Evolutionary conservation across 2,888 invertebrate genomes (phyloP).

Genomic region (Flexamia atlantica): DNA sequence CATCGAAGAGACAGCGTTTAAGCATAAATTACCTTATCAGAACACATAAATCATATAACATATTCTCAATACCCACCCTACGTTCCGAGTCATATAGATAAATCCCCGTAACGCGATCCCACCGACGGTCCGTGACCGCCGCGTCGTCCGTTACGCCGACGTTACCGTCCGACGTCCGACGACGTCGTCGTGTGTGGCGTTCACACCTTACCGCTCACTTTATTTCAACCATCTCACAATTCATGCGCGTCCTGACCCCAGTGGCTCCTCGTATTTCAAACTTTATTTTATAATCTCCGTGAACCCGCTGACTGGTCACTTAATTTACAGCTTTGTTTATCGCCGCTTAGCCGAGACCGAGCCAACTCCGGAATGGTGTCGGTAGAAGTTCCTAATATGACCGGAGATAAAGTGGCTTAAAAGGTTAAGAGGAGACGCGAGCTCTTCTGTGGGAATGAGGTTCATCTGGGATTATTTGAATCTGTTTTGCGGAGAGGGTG

Average conservation of each 20-base stretch:
- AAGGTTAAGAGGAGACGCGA: conserved; percentile 35
- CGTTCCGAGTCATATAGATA: too few relatives aligned
- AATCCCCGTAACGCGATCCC: too few relatives aligned
- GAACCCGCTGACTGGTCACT: conserved; percentile 52
- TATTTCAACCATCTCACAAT: conserved; percentile 44
- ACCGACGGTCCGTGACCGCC: not conserved
- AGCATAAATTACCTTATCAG: too few relatives aligned
- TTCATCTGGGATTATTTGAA: not conserved
- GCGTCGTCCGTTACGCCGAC: not conserved
- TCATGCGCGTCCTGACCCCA: conserved; percentile 12
- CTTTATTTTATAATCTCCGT: conserved; percentile 53
- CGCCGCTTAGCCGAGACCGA: conserved; percentile 19
- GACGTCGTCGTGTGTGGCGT: not conserved
- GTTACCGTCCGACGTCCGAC: too few relatives aligned
- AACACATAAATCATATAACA: too few relatives aligned
- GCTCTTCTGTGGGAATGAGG: conserved; percentile 11
- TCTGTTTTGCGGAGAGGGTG: too few relatives aligned
- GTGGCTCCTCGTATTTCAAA: conserved; percentile 58
- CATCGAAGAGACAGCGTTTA: too few relatives aligned
- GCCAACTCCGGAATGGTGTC: not conserved
- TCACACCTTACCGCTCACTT: conserved; percentile 33
- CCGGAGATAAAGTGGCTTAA: conserved; percentile 19
- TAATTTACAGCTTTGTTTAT: conserved; percentile 59
- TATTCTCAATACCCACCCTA: too few relatives aligned
- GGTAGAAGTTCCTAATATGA: not conserved